These are phyloP conservation scores for Spongia lamella DNA, from an alignment of 37 sponge, comb jelly and placozoan species.

Conservation along the genomic window DNA sequence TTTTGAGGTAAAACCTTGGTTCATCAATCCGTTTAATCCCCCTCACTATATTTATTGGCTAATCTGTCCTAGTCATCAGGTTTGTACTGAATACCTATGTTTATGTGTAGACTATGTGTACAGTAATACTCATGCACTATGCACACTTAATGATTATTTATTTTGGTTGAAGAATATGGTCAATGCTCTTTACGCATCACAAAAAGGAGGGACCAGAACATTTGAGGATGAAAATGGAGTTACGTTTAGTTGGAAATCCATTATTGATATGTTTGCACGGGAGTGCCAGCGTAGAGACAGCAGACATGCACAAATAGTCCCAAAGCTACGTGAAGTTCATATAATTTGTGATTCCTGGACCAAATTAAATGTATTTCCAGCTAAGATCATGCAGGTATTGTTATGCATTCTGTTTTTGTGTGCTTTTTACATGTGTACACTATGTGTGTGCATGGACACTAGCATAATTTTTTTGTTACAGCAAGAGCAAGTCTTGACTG, in stretches of 20 bases:
- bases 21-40: conserved; percentile 19
- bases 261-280: conserved; percentile 3
- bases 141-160: no score
- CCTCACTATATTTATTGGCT: conserved; percentile 5
- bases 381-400: conserved; percentile 16
- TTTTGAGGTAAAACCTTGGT: background rate
- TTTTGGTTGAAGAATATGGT: conserved; percentile 23
- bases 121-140: no score
- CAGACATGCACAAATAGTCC: background rate
- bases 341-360: conserved; percentile 16
- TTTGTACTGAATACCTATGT: no score
- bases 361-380: conserved; percentile 10
- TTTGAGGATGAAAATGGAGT: background rate
- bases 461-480: conserved; percentile 4
- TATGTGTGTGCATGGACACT: no score
- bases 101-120: no score
- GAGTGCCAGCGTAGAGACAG: conserved; percentile 1
- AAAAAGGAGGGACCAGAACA: background rate
- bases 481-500: conserved; percentile 4
- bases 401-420: background rate
- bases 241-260: conserved; percentile 12
- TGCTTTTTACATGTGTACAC: background rate
- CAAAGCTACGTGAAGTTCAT: conserved; percentile 1
- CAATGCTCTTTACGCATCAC: conserved; percentile 6
- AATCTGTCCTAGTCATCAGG: conserved; percentile 43